Conservation (phyloP, 2,797 vertebrate species). For the Pangasius larnaudii region DNA sequence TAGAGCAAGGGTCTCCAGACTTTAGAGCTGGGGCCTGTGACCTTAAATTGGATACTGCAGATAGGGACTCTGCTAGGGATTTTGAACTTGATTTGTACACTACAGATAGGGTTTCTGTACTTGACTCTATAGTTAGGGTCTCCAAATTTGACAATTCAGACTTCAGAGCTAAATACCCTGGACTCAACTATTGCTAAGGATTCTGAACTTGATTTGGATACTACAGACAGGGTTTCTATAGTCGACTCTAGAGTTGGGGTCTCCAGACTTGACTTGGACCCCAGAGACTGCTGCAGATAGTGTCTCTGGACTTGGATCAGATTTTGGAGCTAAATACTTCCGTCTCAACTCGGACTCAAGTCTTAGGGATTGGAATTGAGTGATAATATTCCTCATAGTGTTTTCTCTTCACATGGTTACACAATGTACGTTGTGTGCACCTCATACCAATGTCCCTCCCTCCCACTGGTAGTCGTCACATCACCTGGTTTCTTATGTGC, state of each 20-base stretch:
- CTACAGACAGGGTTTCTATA: not conserved
- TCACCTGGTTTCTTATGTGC: not conserved
- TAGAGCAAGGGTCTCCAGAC: not conserved
- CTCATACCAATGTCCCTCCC: not conserved
- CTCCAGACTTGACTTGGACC: not conserved
- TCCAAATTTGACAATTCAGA: not conserved
- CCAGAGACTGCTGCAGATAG: not conserved
- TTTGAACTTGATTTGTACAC: not conserved
- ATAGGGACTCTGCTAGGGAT: not conserved
- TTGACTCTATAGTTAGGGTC: not conserved
- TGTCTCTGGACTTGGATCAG: not conserved
- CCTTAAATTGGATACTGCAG: not conserved
- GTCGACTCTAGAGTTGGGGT: not conserved
- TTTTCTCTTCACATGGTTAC: not conserved
- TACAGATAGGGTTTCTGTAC: not conserved
- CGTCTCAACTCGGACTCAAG: not conserved
- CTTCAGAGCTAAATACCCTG: not conserved
- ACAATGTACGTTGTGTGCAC: not conserved
- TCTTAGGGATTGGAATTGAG: not conserved
- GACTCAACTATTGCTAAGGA: not conserved
- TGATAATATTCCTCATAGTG: not conserved
- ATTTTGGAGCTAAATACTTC: not conserved
- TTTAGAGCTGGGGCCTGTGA: not conserved
- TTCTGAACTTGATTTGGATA: not conserved
- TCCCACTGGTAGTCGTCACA: not conserved